Evolutionary conservation across 2,888 invertebrate species (phyloP).

Genomic region (Cabera pusaria): DNA sequence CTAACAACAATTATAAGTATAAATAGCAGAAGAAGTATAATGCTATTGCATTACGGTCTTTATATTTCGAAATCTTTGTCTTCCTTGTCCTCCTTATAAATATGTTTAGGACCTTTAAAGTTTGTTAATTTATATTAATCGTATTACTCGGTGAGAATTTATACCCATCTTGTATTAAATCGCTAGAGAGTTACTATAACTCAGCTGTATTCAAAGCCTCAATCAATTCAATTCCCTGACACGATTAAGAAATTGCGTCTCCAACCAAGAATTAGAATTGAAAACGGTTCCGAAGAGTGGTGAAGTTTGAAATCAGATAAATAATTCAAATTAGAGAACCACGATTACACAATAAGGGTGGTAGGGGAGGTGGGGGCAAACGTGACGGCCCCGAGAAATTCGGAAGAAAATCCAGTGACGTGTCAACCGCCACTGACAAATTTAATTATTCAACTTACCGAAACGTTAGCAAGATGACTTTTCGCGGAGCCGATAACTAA

Average conservation of each 20-base stretch:
- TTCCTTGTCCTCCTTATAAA: too few relatives aligned
- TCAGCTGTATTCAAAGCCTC: constrained; percentile 11
- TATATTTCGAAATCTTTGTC: too few relatives aligned
- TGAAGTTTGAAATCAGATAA: constrained; percentile 73
- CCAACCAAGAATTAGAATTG: constrained; percentile 29
- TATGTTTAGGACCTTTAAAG: too few relatives aligned
- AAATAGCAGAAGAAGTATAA: too few relatives aligned
- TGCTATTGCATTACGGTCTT: too few relatives aligned
- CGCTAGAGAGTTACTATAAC: background rate
- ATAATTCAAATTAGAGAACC: constrained; percentile 79
- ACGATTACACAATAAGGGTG: constrained; percentile 68
- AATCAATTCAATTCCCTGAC: constrained; percentile 25
- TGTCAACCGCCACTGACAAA: constrained; percentile 81
- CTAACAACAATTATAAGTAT: too few relatives aligned
- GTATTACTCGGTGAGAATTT: too few relatives aligned
- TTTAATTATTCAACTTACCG: constrained; percentile 82
- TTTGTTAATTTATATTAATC: too few relatives aligned
- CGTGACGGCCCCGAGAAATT: constrained; percentile 73
- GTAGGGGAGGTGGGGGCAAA: constrained; percentile 46
- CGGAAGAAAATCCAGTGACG: constrained; percentile 75
- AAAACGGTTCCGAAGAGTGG: constrained; percentile 43
- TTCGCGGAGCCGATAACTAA: constrained; percentile 79
- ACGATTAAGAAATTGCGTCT: constrained; percentile 26
- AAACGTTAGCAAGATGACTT: constrained; percentile 82
- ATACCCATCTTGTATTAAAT: too few relatives aligned